A percentile compares a stretch with the other conserved stretches of the same genome.
These are phyloP conservation scores for Zonotrichia albicollis DNA, from an alignment of 2,797 vertebrate species.

Conservation along the genomic window DNA sequence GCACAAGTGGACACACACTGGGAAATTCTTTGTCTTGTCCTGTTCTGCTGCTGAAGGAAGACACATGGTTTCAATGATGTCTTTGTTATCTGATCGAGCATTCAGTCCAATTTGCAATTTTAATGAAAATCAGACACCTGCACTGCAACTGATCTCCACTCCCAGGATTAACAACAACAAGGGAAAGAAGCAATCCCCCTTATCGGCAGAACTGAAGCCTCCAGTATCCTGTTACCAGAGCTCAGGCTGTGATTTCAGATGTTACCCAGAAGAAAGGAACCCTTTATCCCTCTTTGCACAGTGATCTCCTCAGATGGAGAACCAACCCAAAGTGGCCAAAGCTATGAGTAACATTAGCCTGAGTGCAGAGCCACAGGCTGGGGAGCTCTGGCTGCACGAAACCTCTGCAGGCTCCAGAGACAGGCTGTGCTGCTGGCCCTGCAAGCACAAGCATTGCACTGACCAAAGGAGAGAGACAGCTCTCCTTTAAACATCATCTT, in stretches of 20 bases:
- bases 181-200: conserved; percentile 66
- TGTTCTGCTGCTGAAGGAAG: conserved; percentile 62
- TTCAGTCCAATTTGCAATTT: conserved; percentile 89
- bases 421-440: background rate
- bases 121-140: conserved; percentile 96
- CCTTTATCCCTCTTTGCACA: conserved; percentile 80
- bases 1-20: conserved; percentile 63
- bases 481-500: background rate
- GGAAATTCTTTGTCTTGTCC: conserved; percentile 70
- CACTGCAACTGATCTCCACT: conserved; percentile 82
- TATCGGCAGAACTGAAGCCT: conserved; percentile 71
- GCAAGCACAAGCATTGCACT: background rate
- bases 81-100: conserved; percentile 87
- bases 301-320: conserved; percentile 79
- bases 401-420: conserved; percentile 19
- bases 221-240: conserved; percentile 79
- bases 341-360: conserved; percentile 68
- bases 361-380: conserved; percentile 63
- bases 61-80: conserved; percentile 77
- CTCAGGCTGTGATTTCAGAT: conserved; percentile 82
- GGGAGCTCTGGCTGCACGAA: conserved; percentile 63
- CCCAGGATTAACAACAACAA: conserved; percentile 71
- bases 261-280: conserved; percentile 76
- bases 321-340: conserved; percentile 65
- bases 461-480: background rate